These are phyloP conservation scores for Drosophila burlai DNA, from an alignment of 1,140 invertebrate species.

Conservation along the genomic window DNA sequence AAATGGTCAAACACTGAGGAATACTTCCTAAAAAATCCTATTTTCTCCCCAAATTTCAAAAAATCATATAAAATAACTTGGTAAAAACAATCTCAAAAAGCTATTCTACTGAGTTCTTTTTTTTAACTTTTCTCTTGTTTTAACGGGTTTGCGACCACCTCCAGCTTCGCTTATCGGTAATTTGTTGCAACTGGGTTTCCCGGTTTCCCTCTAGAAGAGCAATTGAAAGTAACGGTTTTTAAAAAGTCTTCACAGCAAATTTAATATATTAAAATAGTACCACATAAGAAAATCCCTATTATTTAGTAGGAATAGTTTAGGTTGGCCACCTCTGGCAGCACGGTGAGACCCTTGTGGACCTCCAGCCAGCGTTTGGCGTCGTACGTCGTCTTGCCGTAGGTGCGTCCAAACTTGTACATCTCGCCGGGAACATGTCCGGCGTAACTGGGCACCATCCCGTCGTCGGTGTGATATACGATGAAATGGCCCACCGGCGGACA, in stretches of 20 bases:
- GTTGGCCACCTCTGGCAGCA: constrained; percentile 67
- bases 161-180: no score
- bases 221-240: not conserved
- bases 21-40: not conserved
- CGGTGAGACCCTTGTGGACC: constrained; percentile 55
- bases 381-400: constrained; percentile 89
- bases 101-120: no score
- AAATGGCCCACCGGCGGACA: constrained; percentile 86
- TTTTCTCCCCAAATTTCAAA: no score
- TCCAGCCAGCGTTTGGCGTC: constrained; percentile 89
- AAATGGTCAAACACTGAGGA: not conserved
- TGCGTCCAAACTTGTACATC: constrained; percentile 88
- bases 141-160: no score
- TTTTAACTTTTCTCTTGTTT: no score
- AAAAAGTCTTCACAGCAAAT: not conserved
- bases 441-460: constrained; percentile 90
- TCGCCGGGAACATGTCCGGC: constrained; percentile 90
- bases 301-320: constrained; percentile 62
- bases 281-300: not conserved
- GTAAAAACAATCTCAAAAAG: no score
- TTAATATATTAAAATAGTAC: not conserved
- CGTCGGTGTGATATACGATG: constrained; percentile 89
- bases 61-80: no score
- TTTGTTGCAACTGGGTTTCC: no score
- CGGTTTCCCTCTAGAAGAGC: not conserved